Conservation (phyloP, 2,797 vertebrate genomes). For the Tarsius wallacei region DNA sequence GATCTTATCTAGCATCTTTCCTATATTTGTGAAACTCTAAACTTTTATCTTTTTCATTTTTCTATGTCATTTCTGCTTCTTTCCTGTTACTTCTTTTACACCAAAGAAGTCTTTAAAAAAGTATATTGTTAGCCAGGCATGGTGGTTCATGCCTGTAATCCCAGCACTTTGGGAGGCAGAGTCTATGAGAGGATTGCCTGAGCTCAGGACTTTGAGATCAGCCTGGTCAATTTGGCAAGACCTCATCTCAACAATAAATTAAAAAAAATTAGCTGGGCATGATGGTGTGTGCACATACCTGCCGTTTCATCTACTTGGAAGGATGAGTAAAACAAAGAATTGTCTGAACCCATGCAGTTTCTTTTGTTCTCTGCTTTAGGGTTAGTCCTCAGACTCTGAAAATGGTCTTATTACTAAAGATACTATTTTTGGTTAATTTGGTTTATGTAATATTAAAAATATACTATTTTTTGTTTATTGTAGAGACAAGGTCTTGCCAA, state of each 20-base stretch:
- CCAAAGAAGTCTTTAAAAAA: background rate
- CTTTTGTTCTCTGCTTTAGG: background rate
- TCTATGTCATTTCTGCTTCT: constrained; percentile 7
- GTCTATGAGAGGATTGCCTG: background rate
- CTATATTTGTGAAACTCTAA: constrained; percentile 3
- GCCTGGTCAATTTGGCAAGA: background rate
- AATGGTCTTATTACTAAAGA: background rate
- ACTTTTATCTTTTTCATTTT: constrained; percentile 21
- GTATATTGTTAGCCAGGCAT: background rate
- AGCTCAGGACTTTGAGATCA: background rate
- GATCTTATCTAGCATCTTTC: background rate
- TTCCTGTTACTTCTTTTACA: background rate
- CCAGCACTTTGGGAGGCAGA: no score
- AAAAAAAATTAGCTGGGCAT: background rate
- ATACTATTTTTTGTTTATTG: background rate
- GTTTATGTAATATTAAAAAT: constrained; percentile 21
- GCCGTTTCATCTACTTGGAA: no score
- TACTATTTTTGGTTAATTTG: background rate
- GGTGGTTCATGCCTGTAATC: no score
- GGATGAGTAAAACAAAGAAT: no score
- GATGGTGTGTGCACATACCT: no score
- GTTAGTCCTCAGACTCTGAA: constrained; percentile 22
- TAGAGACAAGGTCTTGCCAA: background rate
- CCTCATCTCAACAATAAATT: background rate
- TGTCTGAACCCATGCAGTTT: no score